phyloP scores from a whole-genome alignment of 2,888 invertebrate genomes.

The Mystacides longicornis region DNA sequence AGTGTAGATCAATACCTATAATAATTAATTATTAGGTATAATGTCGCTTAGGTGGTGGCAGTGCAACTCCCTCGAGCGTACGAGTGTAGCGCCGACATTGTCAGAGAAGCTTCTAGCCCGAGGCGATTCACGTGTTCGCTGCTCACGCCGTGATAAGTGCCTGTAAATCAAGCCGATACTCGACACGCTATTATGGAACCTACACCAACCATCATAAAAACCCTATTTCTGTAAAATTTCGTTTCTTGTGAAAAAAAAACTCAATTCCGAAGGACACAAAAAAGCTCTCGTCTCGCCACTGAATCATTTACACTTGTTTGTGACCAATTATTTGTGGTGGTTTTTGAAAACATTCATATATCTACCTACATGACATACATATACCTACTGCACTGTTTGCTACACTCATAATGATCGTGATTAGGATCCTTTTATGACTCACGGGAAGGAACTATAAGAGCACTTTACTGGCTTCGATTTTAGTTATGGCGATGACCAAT shows the following conservation, averaged over 20 bases:
- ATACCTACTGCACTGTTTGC: too few relatives aligned
- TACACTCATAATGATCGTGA: too few relatives aligned
- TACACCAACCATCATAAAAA: not conserved
- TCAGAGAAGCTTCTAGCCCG: slow-evolving; percentile 29
- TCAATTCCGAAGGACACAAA: slow-evolving; percentile 14
- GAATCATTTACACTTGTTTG: slow-evolving; percentile 28
- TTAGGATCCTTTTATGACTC: too few relatives aligned
- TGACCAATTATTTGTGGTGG: slow-evolving; percentile 31
- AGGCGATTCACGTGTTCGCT: slow-evolving; percentile 42
- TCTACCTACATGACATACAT: too few relatives aligned
- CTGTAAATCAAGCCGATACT: slow-evolving; percentile 7
- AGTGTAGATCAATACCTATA: too few relatives aligned
- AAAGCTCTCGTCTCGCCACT: slow-evolving; percentile 19
- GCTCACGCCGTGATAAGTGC: slow-evolving; percentile 26
- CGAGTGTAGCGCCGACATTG: slow-evolving; percentile 5
- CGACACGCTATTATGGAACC: not conserved
- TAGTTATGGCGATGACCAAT: too few relatives aligned
- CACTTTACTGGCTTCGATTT: too few relatives aligned
- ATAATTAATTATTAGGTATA: too few relatives aligned
- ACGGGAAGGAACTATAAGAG: too few relatives aligned
- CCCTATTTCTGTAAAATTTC: slow-evolving; percentile 5
- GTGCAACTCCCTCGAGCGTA: too few relatives aligned
- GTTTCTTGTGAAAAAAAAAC: not conserved
- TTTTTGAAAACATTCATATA: slow-evolving; percentile 4
- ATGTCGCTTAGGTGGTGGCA: too few relatives aligned